Base-by-base conservation (phyloP, 2,888 invertebrate genomes). In the Habrosyne pyritoides region DNA sequence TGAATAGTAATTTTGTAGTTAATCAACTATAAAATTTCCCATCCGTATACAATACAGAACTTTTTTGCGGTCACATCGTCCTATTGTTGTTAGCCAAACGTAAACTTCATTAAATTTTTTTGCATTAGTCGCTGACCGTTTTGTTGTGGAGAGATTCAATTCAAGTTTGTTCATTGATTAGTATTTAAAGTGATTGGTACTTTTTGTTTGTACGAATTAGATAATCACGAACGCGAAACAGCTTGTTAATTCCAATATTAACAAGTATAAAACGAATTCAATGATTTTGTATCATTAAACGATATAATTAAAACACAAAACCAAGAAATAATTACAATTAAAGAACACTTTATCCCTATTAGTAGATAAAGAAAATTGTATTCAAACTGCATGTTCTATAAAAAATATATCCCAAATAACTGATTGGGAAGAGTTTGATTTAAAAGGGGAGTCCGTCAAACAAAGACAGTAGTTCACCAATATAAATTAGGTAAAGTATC, bases 41-140 rank as follows among this genome's bases (percentile, higher is more conserved):
- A 76, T 74, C 62, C 54, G 59, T 59, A 67, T 62, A 81, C 77
- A 79, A 78, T 81, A 59, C 64, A 58, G 59, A 61, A 64, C 52
- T 67, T 76, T 30, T 77, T 79, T 79, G 72, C 66, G 60, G 61
- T 67, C 59, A 63, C 58, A 62, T 73, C 71, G 67, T 67, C 64
- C 56, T 58, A 78, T 79, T 79, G 80, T 79, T 70, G 60, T 53
- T 57, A 52, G 53, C 56, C 54, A 59, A 63, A 64, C 61, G 61
- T 67, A 63, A 58, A 57, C 54, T 60, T 60, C 52, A 61, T 50
- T 60, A 54, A 60, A 51, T 55, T 64, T 64, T n/a, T 60, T 67
- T 63, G 51, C 53, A 57, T 59, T 51, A 63, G 66, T 67, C 64
- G 60, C 48, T 72, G 67, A 71, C 71, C 70, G 63, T 61, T 55